Conservation (phyloP, 2,113 vertebrate genomes). For the Plecturocebus donacophilus region DNA sequence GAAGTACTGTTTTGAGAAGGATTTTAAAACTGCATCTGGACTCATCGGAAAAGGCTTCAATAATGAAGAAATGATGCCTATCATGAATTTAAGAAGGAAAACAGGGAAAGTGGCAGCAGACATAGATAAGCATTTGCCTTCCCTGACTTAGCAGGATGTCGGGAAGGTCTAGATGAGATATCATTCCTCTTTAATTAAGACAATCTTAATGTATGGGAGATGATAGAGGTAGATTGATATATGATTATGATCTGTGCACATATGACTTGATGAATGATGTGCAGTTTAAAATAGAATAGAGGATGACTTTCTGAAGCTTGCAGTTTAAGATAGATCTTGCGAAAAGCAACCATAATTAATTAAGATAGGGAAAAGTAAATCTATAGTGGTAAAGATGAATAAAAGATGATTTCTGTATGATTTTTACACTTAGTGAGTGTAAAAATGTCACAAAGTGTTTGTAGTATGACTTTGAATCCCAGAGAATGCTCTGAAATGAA, state of each 20-base stretch:
- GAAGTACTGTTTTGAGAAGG: background rate
- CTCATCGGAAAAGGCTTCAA: background rate
- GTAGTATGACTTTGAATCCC: background rate
- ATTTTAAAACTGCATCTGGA: background rate
- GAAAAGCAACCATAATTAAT: background rate
- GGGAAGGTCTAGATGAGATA: background rate
- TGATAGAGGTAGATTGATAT: background rate
- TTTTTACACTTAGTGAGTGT: too few relatives aligned
- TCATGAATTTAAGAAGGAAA: background rate
- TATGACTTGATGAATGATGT: background rate
- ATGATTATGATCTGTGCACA: background rate
- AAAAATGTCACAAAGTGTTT: background rate
- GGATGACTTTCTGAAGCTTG: background rate
- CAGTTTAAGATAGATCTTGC: background rate
- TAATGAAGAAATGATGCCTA: background rate
- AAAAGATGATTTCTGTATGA: background rate
- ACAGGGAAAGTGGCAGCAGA: background rate
- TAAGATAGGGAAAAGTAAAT: background rate
- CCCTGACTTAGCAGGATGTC: background rate
- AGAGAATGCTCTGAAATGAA: background rate
- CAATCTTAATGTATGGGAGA: background rate
- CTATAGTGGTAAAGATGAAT: background rate
- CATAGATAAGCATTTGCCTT: background rate
- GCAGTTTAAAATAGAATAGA: background rate
- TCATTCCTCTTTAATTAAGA: background rate